Evolutionary conservation across 2,888 invertebrate genomes (phyloP), one percentile per base, ranked within the genome.

Genomic region (Dasypogon diadema): DNA sequence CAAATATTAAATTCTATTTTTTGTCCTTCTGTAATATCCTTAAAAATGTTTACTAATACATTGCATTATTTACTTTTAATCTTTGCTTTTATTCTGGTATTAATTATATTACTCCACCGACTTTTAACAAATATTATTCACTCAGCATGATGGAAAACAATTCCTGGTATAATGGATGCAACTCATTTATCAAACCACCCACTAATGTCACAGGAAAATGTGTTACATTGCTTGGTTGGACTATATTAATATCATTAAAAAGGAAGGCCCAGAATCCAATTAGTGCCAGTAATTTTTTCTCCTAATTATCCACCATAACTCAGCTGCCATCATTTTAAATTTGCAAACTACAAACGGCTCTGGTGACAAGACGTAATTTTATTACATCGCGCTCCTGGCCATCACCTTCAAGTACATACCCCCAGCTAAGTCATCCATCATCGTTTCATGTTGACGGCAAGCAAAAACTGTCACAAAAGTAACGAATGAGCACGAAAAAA

Each of bases 291-390:
- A 77, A 77, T 77, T 75, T 77, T 74, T 75, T 60, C 70, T 56
- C 51, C 74, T 77, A 77, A 77, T 77, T 77, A 77, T 70, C 51
- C 68, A 6, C 51, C 24, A 77, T 77, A 75, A 65, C 51, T 77
- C 77, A 77, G 65, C 74, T 74, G 37, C 54, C 54, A 70, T 60
- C 26, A 51, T 51, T 54, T 70, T 24, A 58, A 56, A 42, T 55
- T 75, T 48, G 75, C 75, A 58, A 58, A 58, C 34, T 73, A 74
- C 63, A 75, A 77, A 77, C 74, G 70, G 68, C 70, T 58, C 51
- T 34, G 75, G 74, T 77, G 77, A 77, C 77, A 77, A 65, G 77
- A 58, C 77, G 74, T 77, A 77, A 77, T 77, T 77, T 77, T 70
- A 77, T 77, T 77, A 77, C 54, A 14, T 18, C 54, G 34, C 34